These are phyloP conservation scores for Macrosiphum euphorbiae DNA, from an alignment of 2,888 invertebrate species.

Conservation along the genomic window DNA sequence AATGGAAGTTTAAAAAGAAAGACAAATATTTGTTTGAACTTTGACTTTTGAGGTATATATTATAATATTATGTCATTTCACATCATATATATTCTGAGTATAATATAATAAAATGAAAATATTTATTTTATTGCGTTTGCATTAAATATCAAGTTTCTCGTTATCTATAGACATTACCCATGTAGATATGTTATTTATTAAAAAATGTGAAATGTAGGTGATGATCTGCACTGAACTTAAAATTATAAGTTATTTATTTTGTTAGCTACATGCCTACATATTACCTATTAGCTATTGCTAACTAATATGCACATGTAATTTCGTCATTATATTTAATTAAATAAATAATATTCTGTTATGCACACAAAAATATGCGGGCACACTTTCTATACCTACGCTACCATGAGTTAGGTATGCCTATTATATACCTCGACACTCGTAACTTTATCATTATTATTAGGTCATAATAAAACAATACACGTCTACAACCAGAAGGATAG, in stretches of 20 bases:
- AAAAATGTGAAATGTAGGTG: background rate
- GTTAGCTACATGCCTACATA: no score
- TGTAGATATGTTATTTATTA: background rate
- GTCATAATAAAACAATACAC: background rate
- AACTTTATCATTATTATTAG: background rate
- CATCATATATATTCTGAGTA: background rate
- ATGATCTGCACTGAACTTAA: background rate
- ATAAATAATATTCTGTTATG: background rate
- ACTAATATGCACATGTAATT: background rate
- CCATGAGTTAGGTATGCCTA: background rate
- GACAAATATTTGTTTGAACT: background rate
- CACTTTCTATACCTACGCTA: background rate
- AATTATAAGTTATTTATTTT: background rate
- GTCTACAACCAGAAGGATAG: background rate
- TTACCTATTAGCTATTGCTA: background rate
- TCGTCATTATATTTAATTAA: background rate
- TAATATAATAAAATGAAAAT: background rate
- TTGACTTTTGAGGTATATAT: background rate
- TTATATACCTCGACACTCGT: background rate
- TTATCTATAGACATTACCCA: background rate
- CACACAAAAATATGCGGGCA: background rate
- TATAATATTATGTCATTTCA: background rate
- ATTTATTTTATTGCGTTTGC: background rate
- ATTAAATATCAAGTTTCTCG: background rate
- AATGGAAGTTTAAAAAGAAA: background rate